phyloP scores from a whole-genome alignment of 2,888 invertebrate genomes.

The Volucella zonaria region DNA sequence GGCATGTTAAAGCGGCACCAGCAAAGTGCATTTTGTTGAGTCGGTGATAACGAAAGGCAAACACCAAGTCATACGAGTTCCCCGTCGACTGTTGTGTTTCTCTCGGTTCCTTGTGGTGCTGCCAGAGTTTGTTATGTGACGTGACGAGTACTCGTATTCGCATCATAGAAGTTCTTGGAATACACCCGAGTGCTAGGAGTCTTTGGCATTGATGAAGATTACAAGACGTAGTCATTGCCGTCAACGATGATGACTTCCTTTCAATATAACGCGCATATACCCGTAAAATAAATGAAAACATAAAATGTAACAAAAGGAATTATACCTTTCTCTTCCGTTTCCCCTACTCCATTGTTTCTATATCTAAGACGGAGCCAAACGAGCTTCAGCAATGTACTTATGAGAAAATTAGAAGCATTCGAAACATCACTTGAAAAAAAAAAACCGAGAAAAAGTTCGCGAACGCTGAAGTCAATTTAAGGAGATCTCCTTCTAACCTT shows the following conservation, averaged over 20 bases:
- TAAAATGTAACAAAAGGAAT: slow-evolving; percentile 47
- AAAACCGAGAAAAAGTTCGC: slow-evolving; percentile 7
- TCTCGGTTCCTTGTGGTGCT: background rate
- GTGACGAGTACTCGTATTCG: background rate
- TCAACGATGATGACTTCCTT: slow-evolving; percentile 40
- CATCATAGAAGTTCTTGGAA: too few species aligned
- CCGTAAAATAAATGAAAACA: slow-evolving; percentile 58
- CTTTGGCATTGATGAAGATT: slow-evolving; percentile 22
- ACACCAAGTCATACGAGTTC: slow-evolving; percentile 31
- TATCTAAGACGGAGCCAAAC: background rate
- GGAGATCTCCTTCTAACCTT: background rate
- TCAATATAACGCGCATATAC: slow-evolving; percentile 17
- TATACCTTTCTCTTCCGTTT: background rate
- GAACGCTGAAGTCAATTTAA: slow-evolving; percentile 9
- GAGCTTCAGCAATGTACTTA: slow-evolving; percentile 39
- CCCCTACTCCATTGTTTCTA: background rate
- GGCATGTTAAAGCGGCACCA: background rate
- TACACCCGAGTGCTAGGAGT: slow-evolving; percentile 1
- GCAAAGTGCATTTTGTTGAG: slow-evolving; percentile 43
- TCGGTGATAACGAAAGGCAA: slow-evolving; percentile 52
- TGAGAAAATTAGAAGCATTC: slow-evolving; percentile 62
- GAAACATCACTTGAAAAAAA: slow-evolving; percentile 48
- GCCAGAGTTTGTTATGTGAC: background rate
- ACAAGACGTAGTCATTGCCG: slow-evolving; percentile 21
- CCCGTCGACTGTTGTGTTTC: slow-evolving; percentile 47